A percentile compares a stretch with the other conserved stretches of the same genome.
These are phyloP conservation scores for Perdita meconis DNA, from an alignment of 2,888 invertebrate genomes.

Conservation along the genomic window DNA sequence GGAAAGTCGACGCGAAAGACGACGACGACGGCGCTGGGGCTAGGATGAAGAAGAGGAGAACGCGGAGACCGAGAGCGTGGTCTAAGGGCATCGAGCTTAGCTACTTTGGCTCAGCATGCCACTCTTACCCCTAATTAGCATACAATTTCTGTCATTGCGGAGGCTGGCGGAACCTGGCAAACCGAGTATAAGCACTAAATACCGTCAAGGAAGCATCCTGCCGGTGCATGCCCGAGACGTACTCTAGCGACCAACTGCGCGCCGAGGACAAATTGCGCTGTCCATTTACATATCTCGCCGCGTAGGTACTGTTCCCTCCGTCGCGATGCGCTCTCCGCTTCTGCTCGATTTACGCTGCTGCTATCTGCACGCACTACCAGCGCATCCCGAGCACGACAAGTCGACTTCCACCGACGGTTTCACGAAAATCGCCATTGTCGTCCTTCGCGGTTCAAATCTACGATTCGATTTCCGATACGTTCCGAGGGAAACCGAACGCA, in stretches of 20 bases:
- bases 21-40: conserved; percentile 6
- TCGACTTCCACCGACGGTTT: neutral
- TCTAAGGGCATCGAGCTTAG: conserved; percentile 45
- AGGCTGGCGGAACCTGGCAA: conserved; percentile 43
- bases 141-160: conserved; percentile 79
- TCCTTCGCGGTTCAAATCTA: neutral
- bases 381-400: neutral
- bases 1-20: conserved; percentile 38
- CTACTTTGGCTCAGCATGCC: conserved; percentile 43
- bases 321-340: too few species aligned
- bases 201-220: conserved; percentile 48
- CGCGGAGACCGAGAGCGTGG: conserved; percentile 30
- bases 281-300: conserved; percentile 76
- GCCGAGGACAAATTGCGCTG: conserved; percentile 76
- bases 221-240: conserved; percentile 39
- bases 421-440: neutral
- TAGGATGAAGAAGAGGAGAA: conserved; percentile 31
- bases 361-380: neutral
- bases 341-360: conserved; percentile 33
- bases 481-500: neutral
- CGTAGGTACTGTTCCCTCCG: too few species aligned
- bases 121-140: conserved; percentile 76
- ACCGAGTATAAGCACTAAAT: conserved; percentile 61
- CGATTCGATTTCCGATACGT: conserved; percentile 20
- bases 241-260: conserved; percentile 45